Evolutionary conservation across 2,888 invertebrate genomes (phyloP), one percentile per base, ranked within the genome.

Genomic region (Mactromeris polynyma): DNA sequence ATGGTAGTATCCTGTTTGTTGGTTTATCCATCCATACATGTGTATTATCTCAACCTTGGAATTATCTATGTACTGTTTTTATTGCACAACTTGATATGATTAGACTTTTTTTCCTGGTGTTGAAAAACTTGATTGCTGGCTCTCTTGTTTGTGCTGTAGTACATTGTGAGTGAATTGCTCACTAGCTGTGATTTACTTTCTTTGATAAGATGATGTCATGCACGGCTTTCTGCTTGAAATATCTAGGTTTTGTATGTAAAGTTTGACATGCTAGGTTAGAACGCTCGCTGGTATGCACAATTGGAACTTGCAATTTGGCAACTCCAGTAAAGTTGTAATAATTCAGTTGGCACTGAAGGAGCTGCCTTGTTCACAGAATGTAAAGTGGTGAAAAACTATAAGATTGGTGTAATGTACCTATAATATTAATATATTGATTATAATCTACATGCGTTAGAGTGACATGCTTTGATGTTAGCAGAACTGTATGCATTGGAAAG

Each of bases 271-370:
- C 14, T 31, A 46, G n/a, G 83, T 73, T 36, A 73, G 77, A 54
- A 46, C 26, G 33, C 38, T 78, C n/a, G 4, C 46, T 73, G 46
- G 84, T 38, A 84, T 84, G 54, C 84, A 54, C 78, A 26, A 38
- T 84, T 54, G 54, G 77, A 78, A 84, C 54, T 51, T 77, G 36
- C 31, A 54, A 40, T 82, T 87, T 87, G 86, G 86, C 86, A 87
- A 38, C 64, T 19, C n/a, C 21, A 73, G 78, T 80, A 51, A 42
- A 83, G 46, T 83, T 69, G 81, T 88, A 83, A 88, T 89, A 86
- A 89, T 89, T 79, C 80, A 86, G 36, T 88, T 89, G 89, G 89
- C 89, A 89, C 86, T 54, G 46, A 54, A 73, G 33, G 26, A 26
- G 46, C 69, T 33, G 83, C 19, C 73, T 36, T 73, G 73, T 73